Percentiles rank a stretch among this genome's conserved stretches.
phyloP scores from a whole-genome alignment of 2,888 invertebrate genomes.

The Drosophila peninsularis region DNA sequence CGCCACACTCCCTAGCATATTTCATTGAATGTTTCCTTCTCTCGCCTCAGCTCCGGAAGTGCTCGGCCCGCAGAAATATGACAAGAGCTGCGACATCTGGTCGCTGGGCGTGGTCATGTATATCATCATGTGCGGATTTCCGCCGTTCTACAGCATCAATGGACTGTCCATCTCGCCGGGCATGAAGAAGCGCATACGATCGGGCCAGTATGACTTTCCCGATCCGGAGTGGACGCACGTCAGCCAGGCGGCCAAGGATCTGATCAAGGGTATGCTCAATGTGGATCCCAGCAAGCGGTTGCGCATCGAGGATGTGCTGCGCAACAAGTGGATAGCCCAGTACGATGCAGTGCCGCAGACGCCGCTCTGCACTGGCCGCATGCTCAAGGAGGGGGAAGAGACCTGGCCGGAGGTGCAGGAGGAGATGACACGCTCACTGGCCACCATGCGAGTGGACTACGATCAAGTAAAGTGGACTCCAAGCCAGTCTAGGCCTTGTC shows the following conservation, averaged over 20 bases:
- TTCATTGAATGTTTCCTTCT: background rate
- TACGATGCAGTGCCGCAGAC: conserved; percentile 97
- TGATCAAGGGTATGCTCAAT: conserved; percentile 96
- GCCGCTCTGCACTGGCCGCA: conserved; percentile 94
- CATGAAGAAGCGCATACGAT: conserved; percentile 95
- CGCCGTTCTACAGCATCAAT: conserved; percentile 99
- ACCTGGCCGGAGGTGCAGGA: conserved; percentile 99
- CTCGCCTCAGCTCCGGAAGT: conserved; percentile 88
- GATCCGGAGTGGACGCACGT: conserved; percentile 98
- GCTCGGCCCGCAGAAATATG: conserved; percentile 98
- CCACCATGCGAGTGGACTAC: conserved; percentile 99
- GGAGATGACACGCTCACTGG: conserved; percentile 98
- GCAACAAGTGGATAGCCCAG: conserved; percentile 92
- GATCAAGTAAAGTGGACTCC: conserved; percentile 88
- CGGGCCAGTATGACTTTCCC: conserved; percentile 99
- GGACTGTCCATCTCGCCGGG: conserved; percentile 99
- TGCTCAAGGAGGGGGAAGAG: conserved; percentile 95
- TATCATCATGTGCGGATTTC: conserved; percentile 98
- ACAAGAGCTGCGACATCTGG: conserved; percentile 99
- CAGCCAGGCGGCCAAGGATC: conserved; percentile 96
- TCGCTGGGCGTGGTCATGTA: conserved; percentile 99
- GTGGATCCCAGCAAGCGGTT: conserved; percentile 96
- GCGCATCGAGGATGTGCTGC: conserved; percentile 95
- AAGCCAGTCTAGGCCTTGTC: too few relatives aligned
- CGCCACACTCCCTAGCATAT: background rate